Evolutionary conservation across 2,113 vertebrate genomes (phyloP), one percentile per base, ranked within the genome.

Genomic region (Tautogolabrus adspersus): DNA sequence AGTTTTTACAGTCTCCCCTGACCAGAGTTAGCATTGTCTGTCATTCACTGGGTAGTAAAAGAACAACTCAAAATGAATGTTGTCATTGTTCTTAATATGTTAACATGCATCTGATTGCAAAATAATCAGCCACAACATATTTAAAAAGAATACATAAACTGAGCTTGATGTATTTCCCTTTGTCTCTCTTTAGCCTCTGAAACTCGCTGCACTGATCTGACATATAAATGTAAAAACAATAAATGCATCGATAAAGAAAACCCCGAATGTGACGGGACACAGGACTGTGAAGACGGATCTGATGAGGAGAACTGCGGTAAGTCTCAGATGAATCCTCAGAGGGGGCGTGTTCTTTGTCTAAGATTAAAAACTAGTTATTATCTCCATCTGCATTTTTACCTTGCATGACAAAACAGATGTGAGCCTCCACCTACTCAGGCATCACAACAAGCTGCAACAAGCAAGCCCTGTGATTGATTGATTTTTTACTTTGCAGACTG

Each of bases 231-330:
- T 82, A 92, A 89, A 18, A 93, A 89, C 0, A 89, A 91, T 0
- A 62, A 1, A 34, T 99, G 97, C 70, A 47, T 98, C 85, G 94
- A 22, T 85, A 99, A 97, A 85, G 81, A 88, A 73, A 97, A 96
- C 90, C 96, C 96, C 0, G 95, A 96, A 63, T 99, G 97, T 1
- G 97, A 99, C 0, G 95, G 94, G 8, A 66, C 54, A 18, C 0
- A 0, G 5, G 97, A 99, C 91, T 99, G 97, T 0, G 81, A 86
- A 0, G 97, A 99, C 0, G 92, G 91, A 21, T 98, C 97, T 0
- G 97, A 99, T 0, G 97, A 99, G 89, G 87, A 88, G 8, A 83
- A 93, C 75, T 99, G 97, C 13, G 85, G 97, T 99, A 92, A 79
- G 95, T 87, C 6, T 0, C 12, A 8, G 15, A 19, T 8, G 6